Base-by-base conservation (phyloP, 1,140 invertebrate species). In the Hylaeus anthracinus region DNA sequence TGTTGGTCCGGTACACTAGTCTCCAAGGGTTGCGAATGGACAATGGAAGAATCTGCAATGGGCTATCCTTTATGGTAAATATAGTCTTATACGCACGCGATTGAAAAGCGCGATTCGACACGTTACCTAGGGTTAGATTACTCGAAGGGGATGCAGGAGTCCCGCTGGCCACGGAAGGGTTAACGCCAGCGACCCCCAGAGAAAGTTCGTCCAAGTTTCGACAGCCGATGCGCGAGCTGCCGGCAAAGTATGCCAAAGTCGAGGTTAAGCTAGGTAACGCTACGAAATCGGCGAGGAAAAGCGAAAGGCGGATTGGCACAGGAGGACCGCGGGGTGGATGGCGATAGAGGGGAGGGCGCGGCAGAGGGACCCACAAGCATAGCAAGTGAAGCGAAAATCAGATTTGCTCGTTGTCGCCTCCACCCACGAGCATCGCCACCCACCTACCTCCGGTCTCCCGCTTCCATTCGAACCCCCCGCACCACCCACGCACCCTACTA, bases 391-490 rank as follows among this genome's bases (percentile, higher is more conserved):
- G 90, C 89, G 91, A 93, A 92, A 93, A 92, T 92, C 92, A 92
- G 92, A 93, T 93, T 93, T 93, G 85, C 90, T 91, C 91, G 91
- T 93, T 93, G 90, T 93, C 91, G 90, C 92, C 91, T 92, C 89
- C 87, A 90, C 88, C 91, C 85, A 89, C 90, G 81, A 86, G 87
- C 86, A 88, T 86, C 81, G 72, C 81, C 81, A 83, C 80, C 85
- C 84, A 81, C 82, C 77, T 80, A 82, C 81, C 72, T 83, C 86
- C 81, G 83, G 81, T 84, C 90, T 88, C 90, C 86, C 89, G 86
- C 82, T 84, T 89, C 84, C 87, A 88, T 88, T 87, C 86, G 88
- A 81, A 53, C 65, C 80, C 79, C 76, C 85, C 55, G 63, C 77
- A 61, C 41, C 81, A 53, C 77, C 58, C 58, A n/a, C 65, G 9